These are phyloP conservation scores for Vidua chalybeata DNA, from an alignment of 2,113 vertebrate genomes.

Conservation along the genomic window DNA sequence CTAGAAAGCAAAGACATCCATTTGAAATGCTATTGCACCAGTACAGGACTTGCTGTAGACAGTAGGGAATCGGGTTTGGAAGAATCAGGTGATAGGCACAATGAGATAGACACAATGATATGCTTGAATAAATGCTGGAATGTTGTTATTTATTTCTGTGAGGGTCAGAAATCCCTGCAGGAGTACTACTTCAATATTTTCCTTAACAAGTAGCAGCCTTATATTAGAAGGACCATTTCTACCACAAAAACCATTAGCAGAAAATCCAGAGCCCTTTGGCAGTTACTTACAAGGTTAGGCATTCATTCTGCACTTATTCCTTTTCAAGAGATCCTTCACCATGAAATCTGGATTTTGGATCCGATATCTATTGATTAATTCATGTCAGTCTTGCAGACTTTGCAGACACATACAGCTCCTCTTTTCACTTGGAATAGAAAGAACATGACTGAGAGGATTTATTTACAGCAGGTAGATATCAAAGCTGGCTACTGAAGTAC, in stretches of 20 bases:
- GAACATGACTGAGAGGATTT: not conserved
- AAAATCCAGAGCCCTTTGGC: not conserved
- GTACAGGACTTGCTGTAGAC: not conserved
- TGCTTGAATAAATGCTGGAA: not conserved
- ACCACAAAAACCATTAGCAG: not conserved
- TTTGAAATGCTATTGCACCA: not conserved
- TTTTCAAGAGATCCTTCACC: not conserved
- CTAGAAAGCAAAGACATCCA: accelerated
- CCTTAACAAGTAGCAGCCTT: not conserved
- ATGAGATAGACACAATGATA: not conserved
- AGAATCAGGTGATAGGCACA: not conserved
- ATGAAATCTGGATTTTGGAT: not conserved
- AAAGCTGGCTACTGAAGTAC: not conserved
- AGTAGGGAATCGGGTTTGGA: not conserved
- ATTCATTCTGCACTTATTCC: not conserved
- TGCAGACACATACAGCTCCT: not conserved
- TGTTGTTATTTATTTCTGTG: not conserved
- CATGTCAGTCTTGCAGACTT: not conserved
- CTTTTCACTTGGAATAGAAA: not conserved
- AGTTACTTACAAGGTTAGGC: not conserved
- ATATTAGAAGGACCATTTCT: not conserved
- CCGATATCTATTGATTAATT: not conserved
- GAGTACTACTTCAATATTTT: not conserved
- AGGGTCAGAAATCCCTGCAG: not conserved
- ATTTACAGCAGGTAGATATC: not conserved